phyloP scores from a whole-genome alignment of 92 coral and sea anemone genomes.

The Heteractis magnifica region DNA sequence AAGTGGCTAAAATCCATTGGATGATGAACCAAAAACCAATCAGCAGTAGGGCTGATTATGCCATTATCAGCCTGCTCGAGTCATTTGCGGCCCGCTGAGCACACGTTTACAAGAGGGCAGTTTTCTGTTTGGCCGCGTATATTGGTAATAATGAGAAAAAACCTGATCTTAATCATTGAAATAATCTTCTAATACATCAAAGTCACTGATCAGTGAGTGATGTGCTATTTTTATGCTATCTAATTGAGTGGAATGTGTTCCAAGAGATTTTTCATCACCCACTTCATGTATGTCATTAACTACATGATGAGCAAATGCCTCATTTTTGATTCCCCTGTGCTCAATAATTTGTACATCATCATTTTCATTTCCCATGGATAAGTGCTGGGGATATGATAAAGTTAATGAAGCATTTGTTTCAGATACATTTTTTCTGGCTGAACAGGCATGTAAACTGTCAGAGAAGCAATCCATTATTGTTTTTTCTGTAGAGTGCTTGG shows the following conservation, averaged over 20 bases:
- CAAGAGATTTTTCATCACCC: neutral
- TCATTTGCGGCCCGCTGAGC: too few species aligned
- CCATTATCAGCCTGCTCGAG: too few species aligned
- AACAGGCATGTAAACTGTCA: neutral
- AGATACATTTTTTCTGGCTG: neutral
- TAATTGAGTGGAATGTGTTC: neutral
- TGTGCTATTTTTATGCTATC: neutral
- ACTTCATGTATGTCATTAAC: neutral
- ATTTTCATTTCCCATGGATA: neutral
- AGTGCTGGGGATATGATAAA: neutral
- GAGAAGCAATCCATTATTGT: neutral
- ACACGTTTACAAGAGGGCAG: too few species aligned
- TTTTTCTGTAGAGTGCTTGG: neutral
- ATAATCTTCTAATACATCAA: constrained; percentile 44
- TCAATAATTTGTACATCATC: neutral
- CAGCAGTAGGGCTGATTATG: too few species aligned
- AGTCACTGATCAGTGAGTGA: constrained; percentile 17
- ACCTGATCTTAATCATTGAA: constrained; percentile 6
- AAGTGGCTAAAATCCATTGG: too few species aligned
- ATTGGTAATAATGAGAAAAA: neutral
- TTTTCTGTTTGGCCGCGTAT: too few species aligned
- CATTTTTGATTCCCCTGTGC: neutral
- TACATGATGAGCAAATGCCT: neutral
- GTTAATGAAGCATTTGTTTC: neutral
- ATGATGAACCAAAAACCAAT: too few species aligned